Base-by-base conservation (phyloP, 1,140 invertebrate species). In the Euglossa dilemma region DNA sequence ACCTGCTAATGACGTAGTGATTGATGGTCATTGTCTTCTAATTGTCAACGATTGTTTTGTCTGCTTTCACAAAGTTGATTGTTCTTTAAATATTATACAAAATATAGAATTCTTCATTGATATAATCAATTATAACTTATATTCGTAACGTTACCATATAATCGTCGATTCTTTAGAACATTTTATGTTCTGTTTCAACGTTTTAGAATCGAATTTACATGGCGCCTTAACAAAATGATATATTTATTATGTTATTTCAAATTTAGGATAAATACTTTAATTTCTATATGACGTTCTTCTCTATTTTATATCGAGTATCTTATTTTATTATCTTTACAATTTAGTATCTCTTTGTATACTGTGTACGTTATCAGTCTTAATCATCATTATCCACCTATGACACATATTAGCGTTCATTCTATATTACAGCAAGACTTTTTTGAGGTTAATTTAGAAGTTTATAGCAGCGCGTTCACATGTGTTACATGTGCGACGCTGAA, bases 181-280 rank as follows among this genome's bases (percentile, higher is more conserved):
- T 74, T 7, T n/a, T n/a, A 43, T 14, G 61, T 54, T 16, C 12
- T 0, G 23, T 36, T 36, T 18, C 50, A 45, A 25, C 9, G 2
- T 25, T 45, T 70, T 69, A 28, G 16, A 54, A 43, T 72, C 66
- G 64, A 61, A 61, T 70, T 43, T 52, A 7, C 20, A 14, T n/a
- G 64, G 4, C 54, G 56, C 70, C 43, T 20, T 2, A 25, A 69
- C 2, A 59, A 14, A 4, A 25, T 23, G 25, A 52, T 50, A 18
- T 12, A 54, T 20, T 83, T 61, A 25, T 18, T 52, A 50, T 57
- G 18, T 14, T 63, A 43, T 73, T 84, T 84, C 57, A 45, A 69
- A 28, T 18, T 6, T 18, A 78, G 76, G 23, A 23, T 64, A 78
- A 45, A 23, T 47, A 64, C 59, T 52, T 57, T 18, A 11, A 18